These are phyloP conservation scores for Pseudorectes ferrugineus DNA, from an alignment of 2,113 vertebrate species.

Conservation along the genomic window DNA sequence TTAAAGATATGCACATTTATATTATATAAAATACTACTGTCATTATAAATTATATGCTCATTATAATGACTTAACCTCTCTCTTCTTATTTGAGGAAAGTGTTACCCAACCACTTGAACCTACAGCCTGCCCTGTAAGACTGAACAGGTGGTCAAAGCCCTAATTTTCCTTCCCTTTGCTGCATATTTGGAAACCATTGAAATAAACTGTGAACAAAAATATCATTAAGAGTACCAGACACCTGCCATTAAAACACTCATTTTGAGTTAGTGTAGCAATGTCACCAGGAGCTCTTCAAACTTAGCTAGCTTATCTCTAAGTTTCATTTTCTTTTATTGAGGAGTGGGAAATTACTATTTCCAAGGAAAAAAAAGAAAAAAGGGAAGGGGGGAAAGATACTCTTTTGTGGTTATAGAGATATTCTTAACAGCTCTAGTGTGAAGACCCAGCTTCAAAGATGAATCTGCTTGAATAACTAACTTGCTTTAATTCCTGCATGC, in stretches of 20 bases:
- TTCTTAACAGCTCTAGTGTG: not conserved
- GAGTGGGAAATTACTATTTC: not conserved
- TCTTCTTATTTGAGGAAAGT: not conserved
- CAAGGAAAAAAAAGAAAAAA: rapidly evolving
- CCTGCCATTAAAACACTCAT: not conserved
- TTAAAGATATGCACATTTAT: not conserved
- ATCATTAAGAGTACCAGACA: not conserved
- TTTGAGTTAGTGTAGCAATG: not conserved
- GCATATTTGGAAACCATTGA: not conserved
- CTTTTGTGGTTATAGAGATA: not conserved
- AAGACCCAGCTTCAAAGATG: not conserved
- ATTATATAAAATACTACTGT: not conserved
- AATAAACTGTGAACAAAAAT: not conserved
- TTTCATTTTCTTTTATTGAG: not conserved
- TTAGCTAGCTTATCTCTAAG: not conserved
- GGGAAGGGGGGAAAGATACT: rapidly evolving
- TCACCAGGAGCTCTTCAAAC: not conserved
- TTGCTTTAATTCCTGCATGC: not conserved
- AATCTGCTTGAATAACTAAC: not conserved
- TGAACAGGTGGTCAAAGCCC: not conserved
- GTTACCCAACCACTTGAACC: not conserved
- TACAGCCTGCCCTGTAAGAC: not conserved
- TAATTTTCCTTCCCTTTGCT: not conserved
- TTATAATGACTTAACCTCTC: not conserved
- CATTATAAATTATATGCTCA: not conserved